Evolutionary conservation across 1,140 invertebrate species (phyloP).

Genomic region (Spodoptera frugiperda): DNA sequence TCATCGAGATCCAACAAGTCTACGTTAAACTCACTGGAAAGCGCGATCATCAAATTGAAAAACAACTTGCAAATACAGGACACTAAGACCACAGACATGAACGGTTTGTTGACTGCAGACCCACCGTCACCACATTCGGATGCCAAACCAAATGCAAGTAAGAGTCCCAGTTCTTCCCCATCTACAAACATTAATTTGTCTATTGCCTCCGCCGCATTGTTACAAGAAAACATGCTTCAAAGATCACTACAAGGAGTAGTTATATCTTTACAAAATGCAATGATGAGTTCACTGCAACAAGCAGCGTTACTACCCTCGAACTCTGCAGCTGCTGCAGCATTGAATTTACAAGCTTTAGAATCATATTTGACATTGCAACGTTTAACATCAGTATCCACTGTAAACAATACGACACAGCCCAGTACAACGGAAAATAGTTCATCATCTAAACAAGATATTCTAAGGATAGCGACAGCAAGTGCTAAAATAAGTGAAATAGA

Average conservation of each 20-base stretch:
- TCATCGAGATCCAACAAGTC: constrained; percentile 78
- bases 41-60: constrained; percentile 84
- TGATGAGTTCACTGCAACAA: constrained; percentile 91
- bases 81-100: constrained; percentile 79
- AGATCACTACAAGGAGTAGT: constrained; percentile 90
- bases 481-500: constrained; percentile 88
- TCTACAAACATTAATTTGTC: constrained; percentile 82
- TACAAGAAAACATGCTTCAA: constrained; percentile 88
- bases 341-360: constrained; percentile 93
- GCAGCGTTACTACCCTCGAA: constrained; percentile 91
- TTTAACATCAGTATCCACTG: constrained; percentile 86
- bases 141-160: constrained; percentile 76
- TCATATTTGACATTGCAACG: constrained; percentile 93
- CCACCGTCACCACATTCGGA: constrained; percentile 72
- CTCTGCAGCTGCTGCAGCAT: constrained; percentile 91
- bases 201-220: constrained; percentile 81
- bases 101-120: constrained; percentile 73
- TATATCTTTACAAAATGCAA: constrained; percentile 91
- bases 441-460: constrained; percentile 84
- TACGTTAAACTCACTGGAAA: constrained; percentile 82
- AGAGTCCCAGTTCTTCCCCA: constrained; percentile 81
- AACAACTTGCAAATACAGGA: constrained; percentile 85
- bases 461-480: constrained; percentile 87
- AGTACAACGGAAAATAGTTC: constrained; percentile 70
- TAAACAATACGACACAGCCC: constrained; percentile 75